A percentile compares a stretch with the other conserved stretches of the same genome.
Conservation (phyloP, 2,888 invertebrate genomes). For the Agrotis puta region DNA sequence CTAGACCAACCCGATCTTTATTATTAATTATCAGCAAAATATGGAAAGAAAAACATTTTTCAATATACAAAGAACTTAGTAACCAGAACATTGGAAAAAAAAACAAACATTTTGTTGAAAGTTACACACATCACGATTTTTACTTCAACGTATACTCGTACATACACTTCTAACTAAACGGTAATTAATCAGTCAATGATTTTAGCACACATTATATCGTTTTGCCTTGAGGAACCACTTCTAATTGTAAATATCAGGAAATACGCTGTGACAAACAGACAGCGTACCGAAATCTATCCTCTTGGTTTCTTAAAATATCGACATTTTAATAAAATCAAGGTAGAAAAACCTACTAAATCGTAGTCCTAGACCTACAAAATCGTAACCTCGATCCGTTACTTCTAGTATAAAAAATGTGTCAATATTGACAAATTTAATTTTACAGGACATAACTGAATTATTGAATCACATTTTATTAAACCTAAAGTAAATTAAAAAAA, state of each 20-base stretch:
- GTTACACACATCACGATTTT: slow-evolving; percentile 23
- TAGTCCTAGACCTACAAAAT: too few relatives aligned
- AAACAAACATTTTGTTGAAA: not conserved
- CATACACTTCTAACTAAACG: slow-evolving; percentile 9
- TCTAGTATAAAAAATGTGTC: too few relatives aligned
- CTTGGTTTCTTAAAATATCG: too few relatives aligned
- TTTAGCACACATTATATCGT: slow-evolving; percentile 33
- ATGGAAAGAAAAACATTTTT: not conserved
- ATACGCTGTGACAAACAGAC: slow-evolving; percentile 34
- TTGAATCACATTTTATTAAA: too few relatives aligned
- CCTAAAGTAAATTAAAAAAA: too few relatives aligned
- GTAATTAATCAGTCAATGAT: slow-evolving; percentile 29
- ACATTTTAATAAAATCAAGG: too few relatives aligned
- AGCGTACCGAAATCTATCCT: slow-evolving; percentile 18
- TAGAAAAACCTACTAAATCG: too few relatives aligned
- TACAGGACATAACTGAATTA: too few relatives aligned
- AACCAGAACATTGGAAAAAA: not conserved
- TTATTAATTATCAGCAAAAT: not conserved
- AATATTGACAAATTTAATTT: too few relatives aligned
- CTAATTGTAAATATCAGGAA: slow-evolving; percentile 24
- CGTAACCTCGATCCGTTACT: too few relatives aligned
- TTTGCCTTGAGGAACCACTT: slow-evolving; percentile 40
- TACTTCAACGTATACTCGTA: not conserved
- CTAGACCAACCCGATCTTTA: too few relatives aligned
- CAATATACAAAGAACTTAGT: not conserved